Conservation (phyloP, 2,113 vertebrate species). For the Cervus canadensis region DNA sequence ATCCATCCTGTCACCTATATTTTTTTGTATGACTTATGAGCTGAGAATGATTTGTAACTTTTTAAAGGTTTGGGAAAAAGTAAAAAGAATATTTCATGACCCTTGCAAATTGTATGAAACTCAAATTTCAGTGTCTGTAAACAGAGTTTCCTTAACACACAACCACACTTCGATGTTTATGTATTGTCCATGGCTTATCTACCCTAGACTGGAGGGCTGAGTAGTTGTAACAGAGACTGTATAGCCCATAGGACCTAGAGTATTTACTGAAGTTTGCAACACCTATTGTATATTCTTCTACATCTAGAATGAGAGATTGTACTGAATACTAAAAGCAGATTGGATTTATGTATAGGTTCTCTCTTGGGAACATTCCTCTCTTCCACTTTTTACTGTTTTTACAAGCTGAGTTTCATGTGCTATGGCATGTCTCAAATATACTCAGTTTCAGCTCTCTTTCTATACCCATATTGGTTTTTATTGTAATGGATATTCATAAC, state of each 20-base stretch:
- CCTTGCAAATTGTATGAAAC: neutral
- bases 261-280: neutral
- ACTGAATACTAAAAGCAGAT: neutral
- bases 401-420: neutral
- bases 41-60: conserved; percentile 15
- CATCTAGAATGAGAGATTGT: neutral
- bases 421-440: neutral
- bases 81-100: conserved; percentile 25
- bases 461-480: neutral
- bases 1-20: neutral
- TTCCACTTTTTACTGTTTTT: neutral
- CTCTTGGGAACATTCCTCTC: neutral
- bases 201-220: neutral
- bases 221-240: neutral
- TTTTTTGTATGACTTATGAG: neutral
- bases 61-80: neutral
- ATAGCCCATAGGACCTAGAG: neutral
- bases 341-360: neutral
- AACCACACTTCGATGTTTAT: neutral
- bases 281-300: neutral
- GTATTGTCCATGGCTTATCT: neutral
- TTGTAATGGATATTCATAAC: neutral
- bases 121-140: conserved; percentile 17
- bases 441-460: conserved; percentile 12
- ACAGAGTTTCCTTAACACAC: neutral